A percentile compares a stretch with the other conserved stretches of the same genome.
phyloP scores from a whole-genome alignment of 1,140 invertebrate genomes.

The Bombus turneri region DNA sequence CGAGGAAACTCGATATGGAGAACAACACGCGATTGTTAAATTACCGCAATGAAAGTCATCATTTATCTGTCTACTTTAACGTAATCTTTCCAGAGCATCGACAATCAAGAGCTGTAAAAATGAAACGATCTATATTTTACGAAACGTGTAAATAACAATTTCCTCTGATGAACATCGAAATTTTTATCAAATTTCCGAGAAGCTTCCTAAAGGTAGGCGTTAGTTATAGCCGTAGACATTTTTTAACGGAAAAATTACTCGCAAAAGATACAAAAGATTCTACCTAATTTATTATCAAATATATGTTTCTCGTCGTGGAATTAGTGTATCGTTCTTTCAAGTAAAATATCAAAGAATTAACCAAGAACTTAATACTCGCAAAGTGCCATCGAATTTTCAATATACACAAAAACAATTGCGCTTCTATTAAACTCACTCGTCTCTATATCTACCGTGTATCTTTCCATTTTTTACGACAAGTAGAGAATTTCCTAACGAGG shows the following conservation, averaged over 20 bases:
- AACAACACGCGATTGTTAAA: conserved; percentile 56
- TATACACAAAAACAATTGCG: too few species aligned
- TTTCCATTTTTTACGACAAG: neutral
- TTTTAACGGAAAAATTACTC: neutral
- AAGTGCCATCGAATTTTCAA: neutral
- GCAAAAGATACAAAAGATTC: neutral
- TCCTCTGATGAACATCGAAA: neutral
- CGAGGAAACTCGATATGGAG: neutral
- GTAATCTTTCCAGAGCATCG: conserved; percentile 54
- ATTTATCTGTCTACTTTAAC: conserved; percentile 43
- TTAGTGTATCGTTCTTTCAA: neutral
- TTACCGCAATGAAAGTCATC: conserved; percentile 53
- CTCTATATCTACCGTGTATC: neutral
- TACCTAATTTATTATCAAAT: neutral
- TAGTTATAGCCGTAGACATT: neutral
- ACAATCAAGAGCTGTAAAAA: neutral
- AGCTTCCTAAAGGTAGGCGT: neutral
- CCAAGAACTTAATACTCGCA: too few species aligned
- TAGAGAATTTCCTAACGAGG: neutral
- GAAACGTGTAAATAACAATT: neutral
- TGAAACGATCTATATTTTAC: conserved; percentile 8
- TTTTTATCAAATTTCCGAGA: neutral
- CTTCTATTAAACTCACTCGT: neutral
- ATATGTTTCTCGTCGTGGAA: neutral
- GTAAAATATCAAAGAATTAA: neutral